phyloP scores from a whole-genome alignment of 2,113 vertebrate species.

The Pterocles orientalis region DNA sequence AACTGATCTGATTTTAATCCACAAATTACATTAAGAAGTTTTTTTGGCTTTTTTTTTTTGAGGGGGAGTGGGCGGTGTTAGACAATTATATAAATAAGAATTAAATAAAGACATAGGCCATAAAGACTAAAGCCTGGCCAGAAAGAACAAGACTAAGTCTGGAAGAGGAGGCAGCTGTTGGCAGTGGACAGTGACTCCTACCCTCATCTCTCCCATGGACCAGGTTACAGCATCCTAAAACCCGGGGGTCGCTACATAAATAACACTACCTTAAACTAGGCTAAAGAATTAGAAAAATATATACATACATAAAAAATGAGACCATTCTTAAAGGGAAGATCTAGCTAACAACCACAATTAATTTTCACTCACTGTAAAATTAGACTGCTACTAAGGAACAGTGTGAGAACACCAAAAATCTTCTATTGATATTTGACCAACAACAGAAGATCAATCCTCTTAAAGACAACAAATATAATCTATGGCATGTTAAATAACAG shows the following conservation, averaged over 20 bases:
- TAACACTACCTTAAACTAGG: neutral
- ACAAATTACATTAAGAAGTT: neutral
- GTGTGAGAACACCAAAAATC: neutral
- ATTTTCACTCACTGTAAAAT: neutral
- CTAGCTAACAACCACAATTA: neutral
- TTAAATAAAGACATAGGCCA: neutral
- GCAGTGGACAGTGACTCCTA: neutral
- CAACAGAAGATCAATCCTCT: neutral
- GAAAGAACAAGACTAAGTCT: neutral
- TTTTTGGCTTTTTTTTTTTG: neutral
- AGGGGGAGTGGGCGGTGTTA: too few relatives aligned
- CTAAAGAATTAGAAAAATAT: neutral
- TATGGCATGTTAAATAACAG: neutral
- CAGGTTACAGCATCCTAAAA: neutral
- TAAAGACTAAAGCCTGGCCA: neutral
- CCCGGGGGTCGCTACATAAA: neutral
- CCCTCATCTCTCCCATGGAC: neutral
- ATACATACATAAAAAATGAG: neutral
- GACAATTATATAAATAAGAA: neutral
- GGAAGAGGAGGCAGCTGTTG: neutral
- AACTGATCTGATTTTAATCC: neutral
- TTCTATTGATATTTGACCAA: neutral
- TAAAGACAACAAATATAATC: neutral
- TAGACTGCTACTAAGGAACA: neutral
- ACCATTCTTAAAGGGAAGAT: neutral